Evolutionary conservation across 2,888 invertebrate genomes (phyloP).

Genomic region (Muscina levida): DNA sequence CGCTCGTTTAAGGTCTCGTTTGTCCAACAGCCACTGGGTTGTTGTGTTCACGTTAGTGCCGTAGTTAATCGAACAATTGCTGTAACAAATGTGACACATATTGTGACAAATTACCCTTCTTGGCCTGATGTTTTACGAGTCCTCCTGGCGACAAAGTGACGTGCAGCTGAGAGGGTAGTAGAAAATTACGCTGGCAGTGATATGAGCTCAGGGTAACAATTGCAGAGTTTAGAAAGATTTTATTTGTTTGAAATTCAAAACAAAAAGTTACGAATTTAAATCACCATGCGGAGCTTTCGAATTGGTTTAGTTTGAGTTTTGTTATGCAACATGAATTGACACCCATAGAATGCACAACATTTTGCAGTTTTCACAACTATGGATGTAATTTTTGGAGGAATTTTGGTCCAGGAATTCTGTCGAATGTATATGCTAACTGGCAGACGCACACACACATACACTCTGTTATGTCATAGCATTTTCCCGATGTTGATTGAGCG

Average conservation of each 20-base stretch:
- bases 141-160: conserved; percentile 6
- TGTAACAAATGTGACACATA: conserved; percentile 80
- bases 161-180: conserved; percentile 18
- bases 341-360: no score
- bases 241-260: background rate
- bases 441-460: no score
- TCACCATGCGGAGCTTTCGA: no score
- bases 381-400: no score
- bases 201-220: background rate
- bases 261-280: no score
- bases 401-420: background rate
- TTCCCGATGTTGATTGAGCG: no score
- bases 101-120: conserved; percentile 79
- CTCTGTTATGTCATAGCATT: no score
- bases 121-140: no score
- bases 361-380: no score
- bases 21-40: conserved; percentile 49
- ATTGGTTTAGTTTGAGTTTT: no score
- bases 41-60: conserved; percentile 67
- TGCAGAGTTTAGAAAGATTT: background rate
- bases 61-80: conserved; percentile 73
- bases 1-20: background rate
- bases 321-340: no score
- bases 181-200: background rate
- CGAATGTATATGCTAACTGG: background rate